Evolutionary conservation across 2,888 invertebrate species (phyloP).

Genomic region (Poecilus cupreus): DNA sequence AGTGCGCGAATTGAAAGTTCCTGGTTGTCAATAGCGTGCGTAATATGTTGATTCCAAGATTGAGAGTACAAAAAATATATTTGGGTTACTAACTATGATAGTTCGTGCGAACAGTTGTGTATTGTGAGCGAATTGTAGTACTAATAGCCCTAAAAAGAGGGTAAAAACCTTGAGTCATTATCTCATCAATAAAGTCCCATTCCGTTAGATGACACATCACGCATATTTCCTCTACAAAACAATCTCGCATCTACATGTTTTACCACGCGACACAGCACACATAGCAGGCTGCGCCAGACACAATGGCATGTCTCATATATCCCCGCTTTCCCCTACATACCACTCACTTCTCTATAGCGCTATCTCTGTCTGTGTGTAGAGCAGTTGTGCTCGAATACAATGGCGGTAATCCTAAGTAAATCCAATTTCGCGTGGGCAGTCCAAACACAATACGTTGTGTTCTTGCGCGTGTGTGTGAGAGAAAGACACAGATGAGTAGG

Average conservation of each 20-base stretch:
- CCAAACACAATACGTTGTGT: constrained; percentile 7
- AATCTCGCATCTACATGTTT: neutral
- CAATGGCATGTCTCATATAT: neutral
- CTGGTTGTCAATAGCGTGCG: too few relatives aligned
- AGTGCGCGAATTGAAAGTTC: too few relatives aligned
- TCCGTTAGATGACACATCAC: neutral
- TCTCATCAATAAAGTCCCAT: neutral
- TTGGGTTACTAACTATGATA: too few relatives aligned
- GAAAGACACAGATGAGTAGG: neutral
- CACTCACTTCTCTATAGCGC: too few relatives aligned
- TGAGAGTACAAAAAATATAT: too few relatives aligned
- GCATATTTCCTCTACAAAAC: neutral
- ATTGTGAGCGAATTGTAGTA: too few relatives aligned
- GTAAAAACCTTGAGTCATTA: too few relatives aligned
- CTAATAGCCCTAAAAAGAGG: too few relatives aligned
- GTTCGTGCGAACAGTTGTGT: too few relatives aligned
- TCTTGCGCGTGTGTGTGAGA: neutral
- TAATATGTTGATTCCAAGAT: too few relatives aligned
- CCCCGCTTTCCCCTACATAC: neutral
- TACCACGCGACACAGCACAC: too few relatives aligned
- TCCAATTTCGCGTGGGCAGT: constrained; percentile 42
- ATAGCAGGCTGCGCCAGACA: neutral
- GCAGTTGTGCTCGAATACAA: constrained; percentile 28
- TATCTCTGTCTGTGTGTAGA: constrained; percentile 15
- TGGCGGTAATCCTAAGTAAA: constrained; percentile 37